Evolutionary conservation across 2,888 invertebrate species (phyloP), one percentile per base, ranked within the genome.

Genomic region (Volucella inanis): DNA sequence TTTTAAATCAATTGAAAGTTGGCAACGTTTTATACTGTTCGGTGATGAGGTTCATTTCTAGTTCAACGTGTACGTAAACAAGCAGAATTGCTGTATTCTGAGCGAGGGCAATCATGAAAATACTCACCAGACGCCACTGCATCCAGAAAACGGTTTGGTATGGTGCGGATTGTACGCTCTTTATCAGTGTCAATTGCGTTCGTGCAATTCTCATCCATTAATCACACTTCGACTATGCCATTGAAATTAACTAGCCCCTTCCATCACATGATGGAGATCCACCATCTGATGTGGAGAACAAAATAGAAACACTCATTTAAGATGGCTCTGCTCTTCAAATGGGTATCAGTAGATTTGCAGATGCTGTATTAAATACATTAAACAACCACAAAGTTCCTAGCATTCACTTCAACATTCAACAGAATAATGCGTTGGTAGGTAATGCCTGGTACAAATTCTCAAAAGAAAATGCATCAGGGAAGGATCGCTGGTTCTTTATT

Each of bases 341-440:
- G 96, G 98, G 98, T 89, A 98, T 99, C 90, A 99, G 99, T 81
- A 97, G 95, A 89, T 98, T 99, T 89, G 99, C 99, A 0, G 98
- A 99, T 92, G 98, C 98, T 1, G 98, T 98, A 2, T 93, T 99
- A 1, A 93, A 95, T 0, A 94, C 95, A 0, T 93, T 98, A 74
- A 95, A 94, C 77, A 93, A 95, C 88, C 99, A 99, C 93, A 97
- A 98, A 90, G 97, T 99, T 92, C 94, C 99, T 47, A 98, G 98
- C 38, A 95, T 99, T 78, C 98, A 99, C 92, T 98, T 98, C 0
- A 98, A 99, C 93, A 98, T 99, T 97, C 89, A 97, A 97, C 72
- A 98, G 98, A 10, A 96, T 99, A 57, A 95, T 98, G 18, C 97
- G 98, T 94, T 99, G 61, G 96, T 98, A 11, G 94, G 94, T 62